A percentile compares a stretch with the other conserved stretches of the same genome.
phyloP scores from a whole-genome alignment of 2,888 invertebrate species.

The Incurvaria masculella region DNA sequence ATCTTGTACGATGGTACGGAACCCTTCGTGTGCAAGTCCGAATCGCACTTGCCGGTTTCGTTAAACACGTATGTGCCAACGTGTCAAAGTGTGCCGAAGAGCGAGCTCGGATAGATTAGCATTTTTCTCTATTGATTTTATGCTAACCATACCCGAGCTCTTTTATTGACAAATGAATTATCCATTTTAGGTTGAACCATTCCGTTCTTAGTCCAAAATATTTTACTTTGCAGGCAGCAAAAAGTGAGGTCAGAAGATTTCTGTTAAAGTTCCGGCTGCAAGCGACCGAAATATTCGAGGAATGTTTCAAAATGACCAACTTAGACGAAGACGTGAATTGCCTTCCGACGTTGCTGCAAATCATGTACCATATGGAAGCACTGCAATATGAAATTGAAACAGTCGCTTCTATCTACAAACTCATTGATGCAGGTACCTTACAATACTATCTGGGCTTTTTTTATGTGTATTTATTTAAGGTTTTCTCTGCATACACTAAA shows the following conservation, averaged over 20 bases:
- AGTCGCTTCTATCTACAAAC: conserved; percentile 52
- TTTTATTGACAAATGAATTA: neutral
- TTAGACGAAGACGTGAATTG: conserved; percentile 25
- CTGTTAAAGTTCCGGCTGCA: conserved; percentile 56
- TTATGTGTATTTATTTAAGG: too few species aligned
- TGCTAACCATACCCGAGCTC: too few species aligned
- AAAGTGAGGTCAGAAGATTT: conserved; percentile 58
- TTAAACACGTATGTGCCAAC: too few species aligned
- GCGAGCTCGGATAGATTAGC: too few species aligned
- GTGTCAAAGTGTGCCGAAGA: too few species aligned
- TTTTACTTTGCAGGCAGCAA: conserved; percentile 49
- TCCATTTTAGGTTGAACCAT: neutral
- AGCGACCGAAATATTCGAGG: conserved; percentile 40
- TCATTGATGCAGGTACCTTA: conserved; percentile 37
- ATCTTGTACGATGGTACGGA: too few species aligned
- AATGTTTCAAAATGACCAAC: conserved; percentile 21
- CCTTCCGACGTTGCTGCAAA: conserved; percentile 42
- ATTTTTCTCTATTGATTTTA: too few species aligned
- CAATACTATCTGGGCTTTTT: too few species aligned
- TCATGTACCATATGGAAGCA: conserved; percentile 42
- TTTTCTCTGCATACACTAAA: too few species aligned
- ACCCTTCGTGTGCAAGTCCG: too few species aligned
- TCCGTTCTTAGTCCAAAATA: too few species aligned
- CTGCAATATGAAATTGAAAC: conserved; percentile 51
- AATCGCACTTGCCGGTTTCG: too few species aligned